Evolutionary conservation across 1,140 invertebrate species (phyloP), one percentile per base, ranked within the genome.

Genomic region (Calephelis nemesis): DNA sequence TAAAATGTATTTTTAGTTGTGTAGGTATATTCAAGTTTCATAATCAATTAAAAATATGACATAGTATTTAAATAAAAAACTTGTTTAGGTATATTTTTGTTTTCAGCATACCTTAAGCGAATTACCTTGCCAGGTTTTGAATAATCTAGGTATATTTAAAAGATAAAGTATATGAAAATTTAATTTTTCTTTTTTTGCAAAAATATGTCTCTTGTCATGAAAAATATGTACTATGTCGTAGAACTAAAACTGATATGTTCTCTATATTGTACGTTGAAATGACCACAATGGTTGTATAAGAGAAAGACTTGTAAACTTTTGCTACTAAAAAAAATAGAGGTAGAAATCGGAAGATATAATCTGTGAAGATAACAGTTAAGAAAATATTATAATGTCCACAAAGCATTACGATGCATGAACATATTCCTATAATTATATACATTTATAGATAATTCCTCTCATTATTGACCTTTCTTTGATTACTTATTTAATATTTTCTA

Each of bases 381-480:
- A 74, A 74, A 71, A 74, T 74, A 74, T 65, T 65, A 64, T 52
- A 49, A 62, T 71, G 54, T 70, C 65, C 52, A 73, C 52, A 71
- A 75, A 77, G 71, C 71, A 73, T 74, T 77, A 80, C 66, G 74
- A 73, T 72, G 72, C 70, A 74, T 78, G 81, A 83, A 76, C 81
- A 80, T 82, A 78, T 80, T 74, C 67, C 81, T 84, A 82, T 83
- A 79, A 85, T 81, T 88, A 75, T 88, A 85, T 85, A 88, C 82
- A 84, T 85, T 83, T 79, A 74, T 74, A 84, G 72, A 83, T 87
- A 89, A 88, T 80, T 88, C 88, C 85, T 87, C 88, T 87, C 88
- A 86, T 84, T 88, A 82, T 87, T 88, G 88, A 90, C 88, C 88
- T 88, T 88, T 88, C 82, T 69, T 82, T 68, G 84, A 82, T 81